These are phyloP conservation scores for Coranthus polyacanthus DNA, from an alignment of 2,797 vertebrate genomes.

Conservation along the genomic window DNA sequence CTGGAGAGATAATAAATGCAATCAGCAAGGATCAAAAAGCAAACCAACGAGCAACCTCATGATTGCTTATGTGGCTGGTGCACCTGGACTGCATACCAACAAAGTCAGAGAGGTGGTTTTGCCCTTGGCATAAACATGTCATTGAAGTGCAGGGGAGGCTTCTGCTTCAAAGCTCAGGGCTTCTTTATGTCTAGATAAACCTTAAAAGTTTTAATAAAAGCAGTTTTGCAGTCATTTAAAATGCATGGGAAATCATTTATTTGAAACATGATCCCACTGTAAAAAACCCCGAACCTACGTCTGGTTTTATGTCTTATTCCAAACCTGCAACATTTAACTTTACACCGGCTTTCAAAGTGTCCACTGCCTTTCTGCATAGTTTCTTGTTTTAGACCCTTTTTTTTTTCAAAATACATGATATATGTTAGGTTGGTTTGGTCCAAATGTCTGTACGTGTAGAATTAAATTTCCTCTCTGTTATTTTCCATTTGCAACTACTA, in stretches of 20 bases:
- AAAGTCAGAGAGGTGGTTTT: slow-evolving; percentile 47
- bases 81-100: slow-evolving; percentile 69
- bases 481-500: slow-evolving; percentile 8
- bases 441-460: slow-evolving; percentile 1
- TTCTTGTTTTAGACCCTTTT: no score
- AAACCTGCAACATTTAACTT: slow-evolving; percentile 43
- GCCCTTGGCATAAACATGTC: slow-evolving; percentile 67
- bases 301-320: no score
- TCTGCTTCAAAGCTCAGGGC: slow-evolving; percentile 66
- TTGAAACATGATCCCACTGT: slow-evolving; percentile 36
- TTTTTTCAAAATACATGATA: slow-evolving; percentile 1
- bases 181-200: slow-evolving; percentile 58
- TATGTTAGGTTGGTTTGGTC: slow-evolving; percentile 20
- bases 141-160: slow-evolving; percentile 61
- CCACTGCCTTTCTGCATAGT: slow-evolving; percentile 11
- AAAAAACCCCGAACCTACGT: slow-evolving; percentile 5
- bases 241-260: slow-evolving; percentile 53
- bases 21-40: slow-evolving; percentile 67
- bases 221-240: slow-evolving; percentile 36
- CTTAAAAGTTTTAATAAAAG: slow-evolving; percentile 39
- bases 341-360: slow-evolving; percentile 31
- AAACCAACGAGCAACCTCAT: slow-evolving; percentile 62
- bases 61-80: slow-evolving; percentile 64
- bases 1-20: slow-evolving; percentile 64
- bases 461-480: slow-evolving; percentile 7